phyloP scores from a whole-genome alignment of 2,888 invertebrate species.

The Amphimallon solstitiale region DNA sequence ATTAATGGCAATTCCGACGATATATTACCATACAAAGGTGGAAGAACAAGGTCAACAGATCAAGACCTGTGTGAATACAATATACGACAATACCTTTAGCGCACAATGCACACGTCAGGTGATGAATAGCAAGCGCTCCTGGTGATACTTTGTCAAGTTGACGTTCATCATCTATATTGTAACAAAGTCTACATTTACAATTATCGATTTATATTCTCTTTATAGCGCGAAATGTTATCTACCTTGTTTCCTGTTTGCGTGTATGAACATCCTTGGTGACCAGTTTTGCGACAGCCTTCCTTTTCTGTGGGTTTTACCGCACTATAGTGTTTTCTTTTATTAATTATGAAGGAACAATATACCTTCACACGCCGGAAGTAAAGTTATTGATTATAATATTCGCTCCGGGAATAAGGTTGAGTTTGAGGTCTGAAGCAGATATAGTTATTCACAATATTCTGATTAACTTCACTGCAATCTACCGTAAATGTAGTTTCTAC shows the following conservation, averaged over 20 bases:
- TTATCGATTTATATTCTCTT: conserved; percentile 8
- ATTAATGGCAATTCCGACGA: conserved; percentile 6
- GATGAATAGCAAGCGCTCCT: not conserved
- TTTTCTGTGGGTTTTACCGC: conserved; percentile 12
- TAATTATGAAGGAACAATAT: not conserved
- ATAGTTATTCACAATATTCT: too few relatives aligned
- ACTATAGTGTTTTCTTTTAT: not conserved
- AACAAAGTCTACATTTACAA: not conserved
- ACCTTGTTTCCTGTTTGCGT: conserved; percentile 12
- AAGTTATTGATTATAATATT: not conserved
- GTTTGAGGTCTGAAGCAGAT: not conserved
- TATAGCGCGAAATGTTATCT: conserved; percentile 4
- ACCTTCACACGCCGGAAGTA: not conserved
- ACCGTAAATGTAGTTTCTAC: too few relatives aligned
- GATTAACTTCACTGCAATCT: too few relatives aligned
- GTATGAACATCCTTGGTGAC: not conserved
- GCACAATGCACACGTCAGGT: not conserved
- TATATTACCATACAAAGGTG: conserved; percentile 32
- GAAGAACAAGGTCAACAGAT: conserved; percentile 14
- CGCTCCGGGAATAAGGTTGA: conserved; percentile 1
- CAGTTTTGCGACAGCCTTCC: not conserved
- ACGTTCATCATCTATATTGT: too few relatives aligned
- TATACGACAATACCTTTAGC: not conserved
- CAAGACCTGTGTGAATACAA: not conserved
- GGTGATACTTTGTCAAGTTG: too few relatives aligned